A percentile compares a stretch with the other conserved stretches of the same genome.
These are phyloP conservation scores for Aldabrachelys gigantea DNA, from an alignment of 2,113 vertebrate species.

Conservation along the genomic window DNA sequence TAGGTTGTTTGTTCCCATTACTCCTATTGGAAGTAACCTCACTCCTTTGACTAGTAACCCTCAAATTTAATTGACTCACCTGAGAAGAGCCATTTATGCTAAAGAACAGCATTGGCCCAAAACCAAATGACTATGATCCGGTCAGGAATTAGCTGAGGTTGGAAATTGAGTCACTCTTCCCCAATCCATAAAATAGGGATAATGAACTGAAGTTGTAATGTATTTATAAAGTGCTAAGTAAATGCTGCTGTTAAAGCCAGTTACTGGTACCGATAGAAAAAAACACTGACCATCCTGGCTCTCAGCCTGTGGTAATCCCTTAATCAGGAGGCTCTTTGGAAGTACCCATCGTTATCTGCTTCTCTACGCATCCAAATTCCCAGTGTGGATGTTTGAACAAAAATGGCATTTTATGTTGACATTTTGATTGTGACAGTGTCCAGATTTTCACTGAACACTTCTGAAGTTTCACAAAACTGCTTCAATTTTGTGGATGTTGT, in stretches of 20 bases:
- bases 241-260: background rate
- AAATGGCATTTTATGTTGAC: fast-evolving
- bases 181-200: background rate
- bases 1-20: background rate
- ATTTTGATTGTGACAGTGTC: background rate
- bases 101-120: background rate
- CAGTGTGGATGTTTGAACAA: background rate
- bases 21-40: background rate
- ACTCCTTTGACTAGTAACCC: background rate
- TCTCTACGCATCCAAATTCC: background rate
- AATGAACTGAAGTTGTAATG: background rate
- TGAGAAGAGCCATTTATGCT: background rate
- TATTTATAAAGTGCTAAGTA: background rate
- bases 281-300: fast-evolving
- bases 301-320: background rate
- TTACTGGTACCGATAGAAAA: background rate
- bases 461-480: background rate
- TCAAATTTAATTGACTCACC: background rate
- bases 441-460: background rate
- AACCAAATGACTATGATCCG: background rate
- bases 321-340: fast-evolving
- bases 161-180: background rate
- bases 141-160: background rate
- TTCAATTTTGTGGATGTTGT: fast-evolving
- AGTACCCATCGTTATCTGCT: background rate